Evolutionary conservation across 2,888 invertebrate genomes (phyloP), one percentile per base, ranked within the genome.

Genomic region (Chaetoderma sp.): DNA sequence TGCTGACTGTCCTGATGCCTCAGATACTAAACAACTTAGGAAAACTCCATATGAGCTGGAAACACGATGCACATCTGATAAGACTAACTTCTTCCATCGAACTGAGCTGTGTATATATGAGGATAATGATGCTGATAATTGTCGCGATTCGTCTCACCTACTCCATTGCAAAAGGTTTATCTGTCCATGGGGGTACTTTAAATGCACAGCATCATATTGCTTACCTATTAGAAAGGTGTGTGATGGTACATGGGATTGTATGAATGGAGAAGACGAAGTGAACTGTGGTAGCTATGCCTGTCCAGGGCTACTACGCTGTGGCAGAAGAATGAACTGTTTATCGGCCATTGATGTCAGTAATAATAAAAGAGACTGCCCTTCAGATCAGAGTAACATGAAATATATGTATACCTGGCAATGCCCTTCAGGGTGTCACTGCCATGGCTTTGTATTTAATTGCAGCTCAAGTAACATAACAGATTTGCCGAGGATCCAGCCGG

Each of bases 91-190:
- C 23, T 25, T 52, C 13, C 10, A 52, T 30, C 28, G 52, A 4
- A n/a, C 52, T 16, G 21, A 52, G 13, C n/a, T 30, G 13, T 52
- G 52, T 52, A 25, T 25, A 16, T n/a, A n/a, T n/a, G n/a, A n/a
- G n/a, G n/a, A n/a, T n/a, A n/a, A n/a, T n/a, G 52, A 52, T 28
- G 8, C 32, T 13, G n/a, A 32, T 13, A 6, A 25, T 4, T 52
- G 52, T 52, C 52, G 52, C 2, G 52, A 52, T 28, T 28, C 32
- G 10, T 10, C 52, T 16, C 52, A 52, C 32, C 32, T 52, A 33
- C 28, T 10, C 2, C 16, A 52, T 4, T 52, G 52, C 28, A 23
- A 30, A 52, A 1, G n/a, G 2, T 52, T 18, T 30, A 18, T 13
- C 4, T 52, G 52, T 30, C 52, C 28, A 18, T n/a, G n/a, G n/a